Evolutionary conservation across 2,888 invertebrate genomes (phyloP), one percentile per base, ranked within the genome.

Genomic region (Zhuqinia jingwanae): DNA sequence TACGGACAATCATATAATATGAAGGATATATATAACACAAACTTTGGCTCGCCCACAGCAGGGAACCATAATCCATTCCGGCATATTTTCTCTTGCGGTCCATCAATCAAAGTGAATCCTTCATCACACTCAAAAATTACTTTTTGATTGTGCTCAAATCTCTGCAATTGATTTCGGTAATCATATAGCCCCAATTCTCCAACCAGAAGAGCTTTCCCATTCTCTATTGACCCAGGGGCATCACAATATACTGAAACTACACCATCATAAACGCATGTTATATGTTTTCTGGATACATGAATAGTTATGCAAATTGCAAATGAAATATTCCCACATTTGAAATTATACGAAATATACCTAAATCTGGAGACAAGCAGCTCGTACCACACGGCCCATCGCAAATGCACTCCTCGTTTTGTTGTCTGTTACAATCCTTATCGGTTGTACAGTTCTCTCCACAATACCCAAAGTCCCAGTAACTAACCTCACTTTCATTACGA

Each of bases 111-210:
- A 0, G 97, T 96, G 92, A 96, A 98, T 0, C 98, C 98, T 91
- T 96, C 96, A 90, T 98, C 96, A 92, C 98, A 99, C 91, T 98
- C 98, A 92, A 97, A 98, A 96, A 97, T 97, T 80, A 98, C 97
- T 92, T 98, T 98, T 91, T 97, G 97, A 92, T 98, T 97, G 92
- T 98, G 97, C 47, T 95, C 93, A 90, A 96, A 96, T 94, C 96
- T 97, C 91, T 95, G 95, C 0, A 98, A 98, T 92, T 98, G 99
- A 0, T 97, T 96, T 73, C 98, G 94, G n/a, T 73, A 73, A 53
- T 73, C 73, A 10, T 73, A 73, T 53, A 98, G 94, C 0, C 98
- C 98, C 96, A 98, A 98, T 92, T 97, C 97, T 2, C 98, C 98
- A 0, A 98, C 98, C 0, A 98, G 93, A 1, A 98, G 93, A 0